A percentile compares a stretch with the other conserved stretches of the same genome.
These are phyloP conservation scores for Anticlea derivata DNA, from an alignment of 2,888 invertebrate genomes.

Conservation along the genomic window DNA sequence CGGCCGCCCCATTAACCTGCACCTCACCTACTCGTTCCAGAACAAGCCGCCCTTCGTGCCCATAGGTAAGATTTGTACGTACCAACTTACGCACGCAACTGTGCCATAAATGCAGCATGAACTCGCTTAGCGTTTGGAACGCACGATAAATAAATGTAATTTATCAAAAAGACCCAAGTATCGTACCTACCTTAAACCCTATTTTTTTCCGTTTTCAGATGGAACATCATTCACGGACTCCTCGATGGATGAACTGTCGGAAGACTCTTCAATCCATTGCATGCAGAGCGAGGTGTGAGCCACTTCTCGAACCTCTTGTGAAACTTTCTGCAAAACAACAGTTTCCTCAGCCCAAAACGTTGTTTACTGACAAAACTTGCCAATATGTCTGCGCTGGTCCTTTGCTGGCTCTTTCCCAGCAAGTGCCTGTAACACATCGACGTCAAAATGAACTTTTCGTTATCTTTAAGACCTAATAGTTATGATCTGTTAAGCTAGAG, in stretches of 20 bases:
- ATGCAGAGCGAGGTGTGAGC: conserved; percentile 90
- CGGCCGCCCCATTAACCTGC: conserved; percentile 93
- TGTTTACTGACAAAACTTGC: not conserved
- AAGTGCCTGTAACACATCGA: too few species aligned
- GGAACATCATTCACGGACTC: conserved; percentile 87
- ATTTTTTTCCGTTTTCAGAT: conserved; percentile 62
- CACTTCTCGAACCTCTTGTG: not conserved
- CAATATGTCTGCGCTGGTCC: not conserved
- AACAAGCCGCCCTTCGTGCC: conserved; percentile 88
- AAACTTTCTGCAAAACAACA: not conserved
- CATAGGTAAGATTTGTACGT: conserved; percentile 75
- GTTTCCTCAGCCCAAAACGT: not conserved
- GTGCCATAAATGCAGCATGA: too few species aligned
- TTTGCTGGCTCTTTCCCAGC: too few species aligned
- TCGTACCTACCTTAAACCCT: too few species aligned
- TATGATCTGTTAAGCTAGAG: too few species aligned
- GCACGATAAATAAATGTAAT: too few species aligned
- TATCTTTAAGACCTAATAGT: too few species aligned
- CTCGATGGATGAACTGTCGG: conserved; percentile 93
- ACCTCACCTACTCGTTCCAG: conserved; percentile 94
- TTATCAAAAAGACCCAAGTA: too few species aligned
- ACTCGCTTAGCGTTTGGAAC: too few species aligned
- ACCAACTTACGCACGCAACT: not conserved
- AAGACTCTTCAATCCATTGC: conserved; percentile 93
- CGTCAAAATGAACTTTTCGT: too few species aligned